phyloP scores from a whole-genome alignment of 2,113 vertebrate genomes.

The Hyla sarda region DNA sequence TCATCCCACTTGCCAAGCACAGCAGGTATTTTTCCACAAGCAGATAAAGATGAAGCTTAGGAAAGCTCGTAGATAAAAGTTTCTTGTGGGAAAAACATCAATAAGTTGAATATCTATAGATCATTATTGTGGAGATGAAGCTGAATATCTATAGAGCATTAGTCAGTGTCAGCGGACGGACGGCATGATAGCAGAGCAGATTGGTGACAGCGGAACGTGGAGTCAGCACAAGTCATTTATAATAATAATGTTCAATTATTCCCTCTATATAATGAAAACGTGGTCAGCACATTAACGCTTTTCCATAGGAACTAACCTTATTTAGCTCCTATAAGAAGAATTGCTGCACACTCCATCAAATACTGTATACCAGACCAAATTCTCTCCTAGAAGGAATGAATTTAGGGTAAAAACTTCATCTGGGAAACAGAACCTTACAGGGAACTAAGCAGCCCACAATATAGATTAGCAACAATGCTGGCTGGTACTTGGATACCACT shows the following conservation, averaged over 20 bases:
- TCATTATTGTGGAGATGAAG: neutral
- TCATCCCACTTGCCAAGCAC: neutral
- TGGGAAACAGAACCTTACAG: no score
- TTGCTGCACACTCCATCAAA: no score
- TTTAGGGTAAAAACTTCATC: no score
- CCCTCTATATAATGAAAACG: conserved; percentile 7
- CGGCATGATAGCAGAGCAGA: conserved; percentile 8
- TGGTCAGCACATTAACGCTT: conserved; percentile 2
- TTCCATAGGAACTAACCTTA: neutral
- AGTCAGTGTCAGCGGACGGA: conserved; percentile 32
- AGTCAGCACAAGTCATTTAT: conserved; percentile 49
- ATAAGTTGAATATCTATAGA: neutral
- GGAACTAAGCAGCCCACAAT: no score
- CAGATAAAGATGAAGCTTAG: neutral
- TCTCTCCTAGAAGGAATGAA: no score
- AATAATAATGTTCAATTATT: conserved; percentile 39
- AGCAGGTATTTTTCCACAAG: neutral
- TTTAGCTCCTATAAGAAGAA: neutral
- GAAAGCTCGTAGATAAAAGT: no score
- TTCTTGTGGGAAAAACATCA: no score
- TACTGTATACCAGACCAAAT: no score
- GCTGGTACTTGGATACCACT: no score
- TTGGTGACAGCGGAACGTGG: neutral
- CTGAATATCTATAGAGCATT: conserved; percentile 16
- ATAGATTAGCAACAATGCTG: no score